Evolutionary conservation across 2,888 invertebrate genomes (phyloP), one percentile per base, ranked within the genome.

Genomic region (Nemapogon koenigi): DNA sequence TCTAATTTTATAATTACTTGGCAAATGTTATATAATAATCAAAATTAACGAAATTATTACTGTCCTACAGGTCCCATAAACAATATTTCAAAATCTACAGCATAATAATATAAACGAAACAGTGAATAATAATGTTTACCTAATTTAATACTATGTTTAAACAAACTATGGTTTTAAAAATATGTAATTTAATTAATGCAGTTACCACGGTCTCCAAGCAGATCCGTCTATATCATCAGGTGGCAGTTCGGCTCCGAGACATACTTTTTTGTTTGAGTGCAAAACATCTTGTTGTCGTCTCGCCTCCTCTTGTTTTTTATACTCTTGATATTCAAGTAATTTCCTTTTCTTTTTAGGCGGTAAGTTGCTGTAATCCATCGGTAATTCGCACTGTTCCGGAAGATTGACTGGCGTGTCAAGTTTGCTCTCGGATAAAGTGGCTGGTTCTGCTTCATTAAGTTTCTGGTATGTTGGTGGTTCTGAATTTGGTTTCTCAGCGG

Each of bases 341-440:
- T 78, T 78, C 59, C 76, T 73, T 62, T 78, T 78, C 70, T 78
- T 78, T 66, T 78, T 78, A 47, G 78, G 78, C 49, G 78, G 78
- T 52, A 78, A 58, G 57, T 76, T 78, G 58, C 65, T 76, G 65
- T 78, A 78, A 64, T 78, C 73, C 72, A 71, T 75, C 48, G 72
- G 59, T 49, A 53, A 68, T 67, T 75, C 71, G 66, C 73, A 71
- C 35, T 62, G 71, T 66, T 75, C 73, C 61, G 75, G 71, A 59
- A 66, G 52, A 58, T 43, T 60, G 49, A 53, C 46, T 46, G 51
- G 47, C 48, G 54, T 53, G 45, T 65, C 66, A 47, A 58, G 55
- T 59, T 67, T 71, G 55, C 53, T 61, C 49, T 62, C 66, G 30
- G 43, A 37, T 14, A 33, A 33, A 42, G 61, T 55, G 50, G 51